phyloP scores from a whole-genome alignment of 1,140 invertebrate genomes.

The Danaus plexippus region DNA sequence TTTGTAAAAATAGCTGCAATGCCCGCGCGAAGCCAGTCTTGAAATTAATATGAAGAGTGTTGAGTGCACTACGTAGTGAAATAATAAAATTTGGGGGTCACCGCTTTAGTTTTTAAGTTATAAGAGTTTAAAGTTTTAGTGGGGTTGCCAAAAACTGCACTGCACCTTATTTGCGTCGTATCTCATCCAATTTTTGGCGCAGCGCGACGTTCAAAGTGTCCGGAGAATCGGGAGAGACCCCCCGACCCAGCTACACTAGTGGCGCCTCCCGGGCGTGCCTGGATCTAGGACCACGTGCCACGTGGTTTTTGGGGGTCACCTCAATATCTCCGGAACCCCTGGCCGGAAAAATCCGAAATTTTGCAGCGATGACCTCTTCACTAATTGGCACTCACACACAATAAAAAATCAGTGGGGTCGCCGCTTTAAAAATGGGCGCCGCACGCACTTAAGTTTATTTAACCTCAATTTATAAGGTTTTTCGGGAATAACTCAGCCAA shows the following conservation, averaged over 20 bases:
- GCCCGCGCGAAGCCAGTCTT: not conserved
- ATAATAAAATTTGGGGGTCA: not conserved
- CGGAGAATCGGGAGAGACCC: not conserved
- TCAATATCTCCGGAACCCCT: not conserved
- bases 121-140: not conserved
- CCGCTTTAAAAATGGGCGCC: not conserved
- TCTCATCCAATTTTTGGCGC: not conserved
- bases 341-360: not conserved
- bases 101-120: not conserved
- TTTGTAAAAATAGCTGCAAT: not conserved
- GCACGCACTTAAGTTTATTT: not conserved
- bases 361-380: not conserved
- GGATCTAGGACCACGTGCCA: not conserved
- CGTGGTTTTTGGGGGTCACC: not conserved
- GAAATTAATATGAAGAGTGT: not conserved
- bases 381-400: not conserved
- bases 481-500: not conserved
- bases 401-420: not conserved
- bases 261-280: not conserved
- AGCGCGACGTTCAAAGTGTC: not conserved
- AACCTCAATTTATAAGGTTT: not conserved
- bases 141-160: not conserved
- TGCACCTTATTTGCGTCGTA: not conserved
- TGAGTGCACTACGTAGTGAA: not conserved
- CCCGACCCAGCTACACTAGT: not conserved